Evolutionary conservation across 64 coral and sea anemone genomes (phyloP), one percentile per base, ranked within the genome.

Genomic region (Catalaphyllia jardinei): DNA sequence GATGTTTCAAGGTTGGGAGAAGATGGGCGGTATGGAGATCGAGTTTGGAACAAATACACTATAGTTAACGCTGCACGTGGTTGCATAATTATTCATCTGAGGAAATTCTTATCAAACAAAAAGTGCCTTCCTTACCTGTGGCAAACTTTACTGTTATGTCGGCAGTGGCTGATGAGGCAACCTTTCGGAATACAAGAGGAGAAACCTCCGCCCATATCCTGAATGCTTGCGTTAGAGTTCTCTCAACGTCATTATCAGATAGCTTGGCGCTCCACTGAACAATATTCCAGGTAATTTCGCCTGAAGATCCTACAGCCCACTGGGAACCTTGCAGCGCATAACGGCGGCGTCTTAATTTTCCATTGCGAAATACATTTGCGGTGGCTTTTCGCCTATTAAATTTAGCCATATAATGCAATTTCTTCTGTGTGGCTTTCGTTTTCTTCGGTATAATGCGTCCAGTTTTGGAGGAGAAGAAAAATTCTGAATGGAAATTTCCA

Each of bases 161-260:
- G 10, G 60, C 90, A 14, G 28, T 10, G 5, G 30, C 30, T 11
- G 74, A 4, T 15, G 20, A 29, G 8, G 29, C 35, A 29, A 24
- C 16, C 19, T 13, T 72, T 4, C 49, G 31, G 57, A 92, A 92
- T 5, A 31, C 14, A 14, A 92, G 22, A 0, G 42, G 60, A 72
- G 22, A 46, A 1, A 92, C 90, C 49, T 92, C 90, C 29, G 90
- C 73, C 90, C 90, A 92, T 1, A 24, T 10, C 61, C 81, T 65
- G 31, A 92, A 92, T 3, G 90, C 90, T 31, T 17, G 1, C 0
- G 24, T 31, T 8, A 92, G 15, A 35, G 65, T 79, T 0, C 17
- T 20, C 9, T 87, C 86, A 6, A 91, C 72, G 9, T 42, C 49
- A 86, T 22, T 30, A 28, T 49, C 29, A 7, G 69, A 39, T 52